Evolutionary conservation across 2,113 vertebrate species (phyloP).

Genomic region (Zosterops japonicus): DNA sequence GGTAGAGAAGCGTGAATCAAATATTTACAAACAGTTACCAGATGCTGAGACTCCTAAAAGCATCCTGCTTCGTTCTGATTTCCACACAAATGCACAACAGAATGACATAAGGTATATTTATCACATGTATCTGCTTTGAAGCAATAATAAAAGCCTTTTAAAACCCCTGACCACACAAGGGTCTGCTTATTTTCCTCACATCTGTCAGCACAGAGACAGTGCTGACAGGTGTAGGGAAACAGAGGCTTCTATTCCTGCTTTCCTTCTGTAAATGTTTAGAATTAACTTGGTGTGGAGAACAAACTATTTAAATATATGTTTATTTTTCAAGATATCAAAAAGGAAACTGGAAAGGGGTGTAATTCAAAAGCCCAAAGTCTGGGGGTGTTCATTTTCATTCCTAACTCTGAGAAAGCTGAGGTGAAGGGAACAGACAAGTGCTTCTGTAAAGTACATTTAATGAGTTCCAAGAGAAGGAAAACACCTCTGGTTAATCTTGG

Average conservation of each 20-base stretch:
- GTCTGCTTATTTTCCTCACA: not conserved
- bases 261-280: constrained; percentile 21
- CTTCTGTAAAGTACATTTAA: not conserved
- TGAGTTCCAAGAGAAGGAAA: constrained; percentile 14
- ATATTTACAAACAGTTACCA: constrained; percentile 29
- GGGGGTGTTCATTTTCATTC: not conserved
- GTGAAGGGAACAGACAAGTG: not conserved
- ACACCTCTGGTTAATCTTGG: not conserved
- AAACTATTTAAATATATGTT: not conserved
- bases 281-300: not conserved
- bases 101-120: constrained; percentile 21
- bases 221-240: not conserved
- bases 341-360: not conserved
- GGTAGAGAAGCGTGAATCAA: not conserved
- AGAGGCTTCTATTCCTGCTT: not conserved
- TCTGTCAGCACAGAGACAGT: not conserved
- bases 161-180: not conserved
- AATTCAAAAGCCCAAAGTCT: not conserved
- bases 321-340: not conserved
- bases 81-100: not conserved
- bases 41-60: constrained; percentile 21
- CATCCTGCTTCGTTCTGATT: not conserved
- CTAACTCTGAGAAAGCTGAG: not conserved
- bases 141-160: constrained; percentile 15
- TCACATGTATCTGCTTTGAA: not conserved